Evolutionary conservation across 2,113 vertebrate species (phyloP).

Genomic region (Xiphias gladius): DNA sequence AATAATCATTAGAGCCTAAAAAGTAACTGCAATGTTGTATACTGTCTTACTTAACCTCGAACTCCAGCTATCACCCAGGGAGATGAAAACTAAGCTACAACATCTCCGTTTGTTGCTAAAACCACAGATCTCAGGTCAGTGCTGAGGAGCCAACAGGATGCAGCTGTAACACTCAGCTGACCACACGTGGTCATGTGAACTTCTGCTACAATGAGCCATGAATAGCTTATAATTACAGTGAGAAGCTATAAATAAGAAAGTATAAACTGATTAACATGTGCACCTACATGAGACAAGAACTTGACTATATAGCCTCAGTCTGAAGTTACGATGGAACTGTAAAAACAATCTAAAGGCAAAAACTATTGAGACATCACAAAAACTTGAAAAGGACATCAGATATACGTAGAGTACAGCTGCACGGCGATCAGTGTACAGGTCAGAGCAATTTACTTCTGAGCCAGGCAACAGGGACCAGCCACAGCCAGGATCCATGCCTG

Average conservation of each 20-base stretch:
- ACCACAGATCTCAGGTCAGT: slow-evolving; percentile 23
- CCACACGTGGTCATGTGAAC: slow-evolving; percentile 36
- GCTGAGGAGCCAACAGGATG: slow-evolving; percentile 46
- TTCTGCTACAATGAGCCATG: slow-evolving; percentile 25
- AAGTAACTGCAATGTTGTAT: background rate
- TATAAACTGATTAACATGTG: background rate
- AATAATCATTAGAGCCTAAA: background rate
- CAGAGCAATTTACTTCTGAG: slow-evolving; percentile 53
- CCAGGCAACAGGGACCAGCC: slow-evolving; percentile 31
- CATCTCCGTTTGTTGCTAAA: slow-evolving; percentile 23
- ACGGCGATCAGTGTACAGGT: slow-evolving; percentile 32
- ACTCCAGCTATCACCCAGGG: background rate
- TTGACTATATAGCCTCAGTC: background rate
- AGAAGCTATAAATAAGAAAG: slow-evolving; percentile 6
- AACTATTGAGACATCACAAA: slow-evolving; percentile 16
- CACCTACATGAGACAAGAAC: slow-evolving; percentile 3
- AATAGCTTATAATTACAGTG: slow-evolving; percentile 32
- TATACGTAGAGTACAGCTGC: slow-evolving; percentile 24
- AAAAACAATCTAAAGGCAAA: background rate
- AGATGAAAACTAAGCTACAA: background rate
- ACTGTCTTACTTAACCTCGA: background rate
- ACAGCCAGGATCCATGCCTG: slow-evolving; percentile 57
- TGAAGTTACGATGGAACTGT: background rate
- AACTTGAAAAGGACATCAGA: slow-evolving; percentile 27
- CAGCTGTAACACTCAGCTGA: slow-evolving; percentile 43